Evolutionary conservation across 2,797 vertebrate species (phyloP).

Genomic region (Channa striata): DNA sequence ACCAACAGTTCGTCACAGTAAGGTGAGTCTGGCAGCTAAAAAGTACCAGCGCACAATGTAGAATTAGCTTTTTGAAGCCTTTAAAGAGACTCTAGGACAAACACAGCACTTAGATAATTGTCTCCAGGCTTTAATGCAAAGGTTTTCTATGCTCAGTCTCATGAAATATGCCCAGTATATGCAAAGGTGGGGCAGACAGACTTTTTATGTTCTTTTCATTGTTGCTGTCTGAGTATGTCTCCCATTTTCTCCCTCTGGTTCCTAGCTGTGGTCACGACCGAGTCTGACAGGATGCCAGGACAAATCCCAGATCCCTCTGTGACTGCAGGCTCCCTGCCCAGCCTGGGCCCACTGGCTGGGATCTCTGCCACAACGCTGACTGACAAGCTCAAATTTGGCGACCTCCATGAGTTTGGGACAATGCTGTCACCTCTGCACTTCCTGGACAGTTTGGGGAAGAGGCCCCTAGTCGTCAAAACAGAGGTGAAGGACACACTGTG

Average conservation of each 20-base stretch:
- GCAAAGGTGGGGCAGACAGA: slow-evolving; percentile 2
- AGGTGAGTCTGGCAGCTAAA: slow-evolving; percentile 17
- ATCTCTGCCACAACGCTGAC: slow-evolving; percentile 91
- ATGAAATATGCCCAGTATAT: not conserved
- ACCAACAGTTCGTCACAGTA: slow-evolving; percentile 63
- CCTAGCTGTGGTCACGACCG: slow-evolving; percentile 82
- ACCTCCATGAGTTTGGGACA: slow-evolving; percentile 92
- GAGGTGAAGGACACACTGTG: slow-evolving; percentile 84
- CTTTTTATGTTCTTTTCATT: slow-evolving; percentile 25
- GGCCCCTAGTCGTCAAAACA: slow-evolving; percentile 90
- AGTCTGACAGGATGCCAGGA: slow-evolving; percentile 96
- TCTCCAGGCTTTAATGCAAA: slow-evolving; percentile 23
- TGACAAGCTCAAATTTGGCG: slow-evolving; percentile 91
- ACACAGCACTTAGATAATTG: slow-evolving; percentile 21
- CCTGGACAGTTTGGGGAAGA: slow-evolving; percentile 92
- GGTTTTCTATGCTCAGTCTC: not conserved
- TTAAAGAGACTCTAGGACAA: slow-evolving; percentile 25
- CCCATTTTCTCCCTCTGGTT: slow-evolving; percentile 51
- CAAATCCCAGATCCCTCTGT: slow-evolving; percentile 96
- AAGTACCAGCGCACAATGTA: slow-evolving; percentile 45
- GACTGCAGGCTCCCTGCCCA: slow-evolving; percentile 92
- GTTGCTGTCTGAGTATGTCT: slow-evolving; percentile 42
- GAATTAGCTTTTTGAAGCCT: slow-evolving; percentile 25
- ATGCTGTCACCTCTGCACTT: slow-evolving; percentile 95
- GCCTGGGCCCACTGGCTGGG: slow-evolving; percentile 90